Conservation (phyloP, 2,888 invertebrate species). For the Meliscaeva auricollis region DNA sequence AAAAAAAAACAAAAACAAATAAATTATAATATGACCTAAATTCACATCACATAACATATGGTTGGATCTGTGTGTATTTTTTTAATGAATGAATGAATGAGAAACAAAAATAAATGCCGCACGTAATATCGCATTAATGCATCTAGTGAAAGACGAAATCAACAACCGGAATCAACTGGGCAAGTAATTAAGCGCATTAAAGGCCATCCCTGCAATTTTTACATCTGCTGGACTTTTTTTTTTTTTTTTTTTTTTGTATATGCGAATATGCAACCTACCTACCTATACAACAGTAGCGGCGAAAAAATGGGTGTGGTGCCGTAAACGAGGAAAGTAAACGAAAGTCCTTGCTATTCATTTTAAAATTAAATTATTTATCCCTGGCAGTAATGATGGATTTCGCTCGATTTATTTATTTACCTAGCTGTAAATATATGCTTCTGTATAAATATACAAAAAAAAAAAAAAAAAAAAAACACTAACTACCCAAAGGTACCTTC, state of each 20-base stretch:
- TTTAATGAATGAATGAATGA: not conserved
- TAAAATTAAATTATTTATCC: slow-evolving; percentile 59
- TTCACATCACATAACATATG: not conserved
- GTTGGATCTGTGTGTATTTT: too few species aligned
- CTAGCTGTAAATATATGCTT: not conserved
- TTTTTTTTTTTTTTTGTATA: not conserved
- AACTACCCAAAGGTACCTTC: not conserved
- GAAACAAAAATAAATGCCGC: slow-evolving; percentile 33
- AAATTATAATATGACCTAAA: slow-evolving; percentile 42
- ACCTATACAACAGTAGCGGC: too few species aligned
- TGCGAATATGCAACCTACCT: too few species aligned
- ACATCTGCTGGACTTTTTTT: slow-evolving; percentile 3
- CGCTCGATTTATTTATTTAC: slow-evolving; percentile 54
- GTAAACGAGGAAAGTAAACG: slow-evolving; percentile 29
- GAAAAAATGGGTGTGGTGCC: slow-evolving; percentile 14
- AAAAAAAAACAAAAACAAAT: slow-evolving; percentile 14
- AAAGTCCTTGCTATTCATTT: slow-evolving; percentile 59
- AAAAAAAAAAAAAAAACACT: not conserved
- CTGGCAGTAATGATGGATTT: slow-evolving; percentile 59
- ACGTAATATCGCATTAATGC: slow-evolving; percentile 40
- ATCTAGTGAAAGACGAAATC: slow-evolving; percentile 47
- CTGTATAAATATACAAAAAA: not conserved
- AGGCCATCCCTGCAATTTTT: slow-evolving; percentile 38
- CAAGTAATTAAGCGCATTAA: slow-evolving; percentile 57
- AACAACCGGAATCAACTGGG: slow-evolving; percentile 51